Evolutionary conservation across 2,888 invertebrate genomes (phyloP).

Genomic region (Mythimna albipuncta): DNA sequence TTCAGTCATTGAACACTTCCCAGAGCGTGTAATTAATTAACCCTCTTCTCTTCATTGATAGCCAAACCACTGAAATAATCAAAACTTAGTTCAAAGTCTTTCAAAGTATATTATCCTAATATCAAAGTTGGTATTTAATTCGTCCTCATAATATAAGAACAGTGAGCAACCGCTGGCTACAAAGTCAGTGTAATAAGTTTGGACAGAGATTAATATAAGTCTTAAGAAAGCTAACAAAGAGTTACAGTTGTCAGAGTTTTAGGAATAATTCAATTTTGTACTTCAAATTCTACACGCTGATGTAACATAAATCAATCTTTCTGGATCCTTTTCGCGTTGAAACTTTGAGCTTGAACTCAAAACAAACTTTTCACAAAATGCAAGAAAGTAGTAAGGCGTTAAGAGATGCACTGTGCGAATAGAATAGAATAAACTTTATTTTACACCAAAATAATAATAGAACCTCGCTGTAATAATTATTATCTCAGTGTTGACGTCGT

Average conservation of each 20-base stretch:
- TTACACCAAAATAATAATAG: too few relatives aligned
- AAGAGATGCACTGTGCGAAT: conserved; percentile 13
- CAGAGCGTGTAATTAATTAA: conserved; percentile 51
- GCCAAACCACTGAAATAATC: conserved; percentile 43
- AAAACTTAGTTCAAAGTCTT: conserved; percentile 35
- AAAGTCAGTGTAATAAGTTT: conserved; percentile 29
- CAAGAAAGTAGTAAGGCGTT: conserved; percentile 24
- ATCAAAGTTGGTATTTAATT: conserved; percentile 29
- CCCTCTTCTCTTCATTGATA: conserved; percentile 31
- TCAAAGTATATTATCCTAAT: conserved; percentile 33
- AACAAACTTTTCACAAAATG: conserved; percentile 36
- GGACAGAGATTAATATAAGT: conserved; percentile 32
- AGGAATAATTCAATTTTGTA: conserved; percentile 42
- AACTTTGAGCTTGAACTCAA: conserved; percentile 20
- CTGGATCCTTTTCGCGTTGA: conserved; percentile 26
- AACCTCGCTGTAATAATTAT: too few relatives aligned
- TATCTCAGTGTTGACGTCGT: too few relatives aligned
- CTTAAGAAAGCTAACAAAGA: conserved; percentile 39
- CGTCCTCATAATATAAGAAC: conserved; percentile 10
- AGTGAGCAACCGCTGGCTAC: not conserved
- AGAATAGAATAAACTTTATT: too few relatives aligned
- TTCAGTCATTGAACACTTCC: conserved; percentile 37
- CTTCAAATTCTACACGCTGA: conserved; percentile 31
- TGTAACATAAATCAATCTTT: conserved; percentile 49
- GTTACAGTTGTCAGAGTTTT: conserved; percentile 26